Conservation (phyloP, 2,797 vertebrate genomes). For the Gobio occitaniae region DNA sequence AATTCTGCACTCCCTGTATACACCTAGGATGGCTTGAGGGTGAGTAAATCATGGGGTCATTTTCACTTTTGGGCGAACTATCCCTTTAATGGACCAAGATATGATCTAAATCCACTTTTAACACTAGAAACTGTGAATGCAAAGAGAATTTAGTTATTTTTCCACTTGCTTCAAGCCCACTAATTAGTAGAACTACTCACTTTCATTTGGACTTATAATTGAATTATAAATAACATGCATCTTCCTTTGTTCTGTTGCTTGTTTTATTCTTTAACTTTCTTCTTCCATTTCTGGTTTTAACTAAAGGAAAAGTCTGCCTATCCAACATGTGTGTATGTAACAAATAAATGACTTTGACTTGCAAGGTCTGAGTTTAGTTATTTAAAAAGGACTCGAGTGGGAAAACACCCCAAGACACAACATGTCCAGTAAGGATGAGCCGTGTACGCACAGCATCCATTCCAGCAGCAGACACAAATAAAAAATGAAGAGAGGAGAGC, state of each 20-base stretch:
- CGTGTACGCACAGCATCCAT: neutral
- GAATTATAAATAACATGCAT: neutral
- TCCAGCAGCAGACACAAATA: slow-evolving; percentile 22
- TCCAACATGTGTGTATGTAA: neutral
- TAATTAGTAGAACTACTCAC: neutral
- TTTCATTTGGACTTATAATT: neutral
- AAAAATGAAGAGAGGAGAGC: slow-evolving; percentile 23
- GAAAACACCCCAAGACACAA: slow-evolving; percentile 32
- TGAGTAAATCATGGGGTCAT: no score
- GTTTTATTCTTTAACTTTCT: neutral
- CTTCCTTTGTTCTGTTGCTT: neutral
- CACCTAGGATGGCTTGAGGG: no score
- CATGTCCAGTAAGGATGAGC: slow-evolving; percentile 19
- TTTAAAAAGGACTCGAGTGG: neutral
- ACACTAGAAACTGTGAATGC: neutral
- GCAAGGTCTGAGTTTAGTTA: slow-evolving; percentile 6
- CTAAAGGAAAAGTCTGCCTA: neutral
- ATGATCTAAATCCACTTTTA: neutral
- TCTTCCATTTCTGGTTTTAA: slow-evolving; percentile 7
- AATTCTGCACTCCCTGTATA: no score
- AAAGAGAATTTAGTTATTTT: neutral
- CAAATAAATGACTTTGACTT: slow-evolving; percentile 22
- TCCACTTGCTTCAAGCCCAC: neutral
- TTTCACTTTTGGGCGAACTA: no score
- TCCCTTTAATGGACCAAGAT: neutral